A percentile compares a stretch with the other conserved stretches of the same genome.
phyloP scores from a whole-genome alignment of 2,113 vertebrate genomes.

The Gnathonemus echidnorhynchus region DNA sequence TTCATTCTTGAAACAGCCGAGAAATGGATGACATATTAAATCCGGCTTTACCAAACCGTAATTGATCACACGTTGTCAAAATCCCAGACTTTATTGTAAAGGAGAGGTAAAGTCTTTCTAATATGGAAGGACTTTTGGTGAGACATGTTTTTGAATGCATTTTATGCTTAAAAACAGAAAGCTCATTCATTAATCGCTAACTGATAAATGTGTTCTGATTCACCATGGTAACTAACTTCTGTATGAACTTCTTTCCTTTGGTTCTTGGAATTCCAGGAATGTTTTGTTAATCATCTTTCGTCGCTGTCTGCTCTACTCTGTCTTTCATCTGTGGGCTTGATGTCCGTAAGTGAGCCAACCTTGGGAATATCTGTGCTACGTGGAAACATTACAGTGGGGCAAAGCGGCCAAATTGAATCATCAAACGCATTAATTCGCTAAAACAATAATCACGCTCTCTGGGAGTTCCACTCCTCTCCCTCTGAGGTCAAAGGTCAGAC shows the following conservation, averaged over 20 bases:
- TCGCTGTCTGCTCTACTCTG: not conserved
- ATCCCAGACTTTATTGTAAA: not conserved
- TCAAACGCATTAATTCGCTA: conserved; percentile 19
- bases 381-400: not conserved
- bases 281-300: not conserved
- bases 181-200: not conserved
- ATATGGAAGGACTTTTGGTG: not conserved
- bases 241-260: not conserved
- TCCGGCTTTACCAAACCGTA: conserved; percentile 61
- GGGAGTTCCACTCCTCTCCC: conserved; percentile 40
- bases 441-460: conserved; percentile 7
- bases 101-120: not conserved
- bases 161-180: not conserved
- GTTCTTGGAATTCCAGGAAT: not conserved
- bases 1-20: conserved; percentile 68
- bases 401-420: not conserved
- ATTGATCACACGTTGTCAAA: conserved; percentile 62
- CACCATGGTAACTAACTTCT: not conserved
- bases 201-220: not conserved
- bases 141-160: not conserved
- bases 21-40: conserved; percentile 68
- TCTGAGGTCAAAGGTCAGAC: conserved; percentile 51
- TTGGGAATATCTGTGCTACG: not conserved
- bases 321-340: not conserved
- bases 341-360: not conserved